Conservation (phyloP, 2,113 vertebrate genomes). For the Microtus richardsoni region DNA sequence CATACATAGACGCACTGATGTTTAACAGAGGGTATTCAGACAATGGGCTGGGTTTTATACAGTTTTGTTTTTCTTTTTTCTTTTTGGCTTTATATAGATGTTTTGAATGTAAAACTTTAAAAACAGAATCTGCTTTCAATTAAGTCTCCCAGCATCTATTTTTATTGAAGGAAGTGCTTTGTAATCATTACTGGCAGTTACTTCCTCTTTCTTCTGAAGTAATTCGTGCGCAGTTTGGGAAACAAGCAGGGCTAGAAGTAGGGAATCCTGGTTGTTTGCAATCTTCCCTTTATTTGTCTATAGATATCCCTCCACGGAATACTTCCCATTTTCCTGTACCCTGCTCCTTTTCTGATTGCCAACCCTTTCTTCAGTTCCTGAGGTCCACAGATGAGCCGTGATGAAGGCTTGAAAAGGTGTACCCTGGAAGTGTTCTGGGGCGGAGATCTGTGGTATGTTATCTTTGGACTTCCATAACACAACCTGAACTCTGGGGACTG, state of each 20-base stretch:
- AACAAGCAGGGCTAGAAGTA: not conserved
- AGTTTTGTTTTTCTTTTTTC: not conserved
- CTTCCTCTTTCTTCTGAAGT: slow-evolving; percentile 48
- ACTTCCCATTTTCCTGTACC: not conserved
- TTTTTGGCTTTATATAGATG: slow-evolving; percentile 17
- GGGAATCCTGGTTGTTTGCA: not conserved
- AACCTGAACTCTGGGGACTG: not conserved
- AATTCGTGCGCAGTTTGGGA: not conserved
- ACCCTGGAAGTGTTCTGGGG: not conserved
- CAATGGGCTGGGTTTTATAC: not conserved
- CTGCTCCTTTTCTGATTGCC: not conserved
- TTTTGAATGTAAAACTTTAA: slow-evolving; percentile 49
- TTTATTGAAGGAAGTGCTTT: slow-evolving; percentile 49
- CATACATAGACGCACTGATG: not conserved
- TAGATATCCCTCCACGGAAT: not conserved
- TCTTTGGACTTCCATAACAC: not conserved
- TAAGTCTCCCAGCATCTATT: slow-evolving; percentile 45
- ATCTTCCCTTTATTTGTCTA: not conserved
- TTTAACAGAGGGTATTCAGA: not conserved
- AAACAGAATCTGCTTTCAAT: slow-evolving; percentile 56
- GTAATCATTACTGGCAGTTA: slow-evolving; percentile 50
- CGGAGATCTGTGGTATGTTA: not conserved
- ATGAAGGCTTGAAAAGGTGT: not conserved
- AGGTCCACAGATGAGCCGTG: not conserved
- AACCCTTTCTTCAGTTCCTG: not conserved